phyloP scores from a whole-genome alignment of 2,113 vertebrate genomes.

The Bucco capensis region DNA sequence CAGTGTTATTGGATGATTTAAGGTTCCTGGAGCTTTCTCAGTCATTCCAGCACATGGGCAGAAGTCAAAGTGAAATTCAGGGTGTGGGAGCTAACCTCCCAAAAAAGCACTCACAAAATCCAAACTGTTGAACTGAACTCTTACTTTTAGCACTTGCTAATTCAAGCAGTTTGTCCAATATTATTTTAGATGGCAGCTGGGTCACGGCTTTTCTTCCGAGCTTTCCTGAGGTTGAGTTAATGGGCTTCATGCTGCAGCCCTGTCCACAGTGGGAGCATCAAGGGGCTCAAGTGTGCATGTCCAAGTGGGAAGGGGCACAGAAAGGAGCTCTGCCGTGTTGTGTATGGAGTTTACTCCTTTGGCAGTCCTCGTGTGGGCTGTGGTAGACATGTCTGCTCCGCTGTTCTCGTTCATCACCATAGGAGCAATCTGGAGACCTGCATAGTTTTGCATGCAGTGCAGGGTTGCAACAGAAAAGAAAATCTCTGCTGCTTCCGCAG shows the following conservation, averaged over 20 bases:
- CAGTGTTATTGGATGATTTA: neutral
- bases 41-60: neutral
- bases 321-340: neutral
- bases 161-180: neutral
- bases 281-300: fast-evolving
- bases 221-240: neutral
- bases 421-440: neutral
- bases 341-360: fast-evolving
- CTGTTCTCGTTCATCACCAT: neutral
- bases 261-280: fast-evolving
- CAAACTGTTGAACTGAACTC: neutral
- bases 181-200: neutral
- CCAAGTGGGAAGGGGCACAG: fast-evolving
- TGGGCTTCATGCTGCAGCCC: neutral
- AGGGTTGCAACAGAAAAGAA: slow-evolving; percentile 14
- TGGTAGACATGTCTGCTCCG: fast-evolving
- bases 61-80: neutral
- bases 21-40: neutral
- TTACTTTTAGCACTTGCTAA: neutral
- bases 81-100: neutral
- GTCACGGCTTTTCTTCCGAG: neutral
- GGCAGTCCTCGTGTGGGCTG: fast-evolving
- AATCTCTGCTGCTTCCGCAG: slow-evolving; percentile 27
- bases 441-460: neutral
- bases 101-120: neutral